Conservation (phyloP, 2,888 invertebrate species). For the Meandrusa payeni region DNA sequence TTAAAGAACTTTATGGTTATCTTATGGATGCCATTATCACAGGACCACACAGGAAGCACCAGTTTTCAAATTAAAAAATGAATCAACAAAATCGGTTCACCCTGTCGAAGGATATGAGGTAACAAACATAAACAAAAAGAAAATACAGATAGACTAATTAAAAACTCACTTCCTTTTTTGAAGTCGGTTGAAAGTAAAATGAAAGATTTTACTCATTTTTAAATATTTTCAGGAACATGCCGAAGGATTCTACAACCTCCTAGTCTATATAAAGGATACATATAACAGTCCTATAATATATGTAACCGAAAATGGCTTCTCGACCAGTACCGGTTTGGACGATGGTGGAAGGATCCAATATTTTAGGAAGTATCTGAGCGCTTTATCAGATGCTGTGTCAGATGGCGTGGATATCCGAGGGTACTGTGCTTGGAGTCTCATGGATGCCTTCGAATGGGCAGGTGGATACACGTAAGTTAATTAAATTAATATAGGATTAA, state of each 20-base stretch:
- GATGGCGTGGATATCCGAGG: slow-evolving; percentile 57
- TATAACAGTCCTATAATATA: slow-evolving; percentile 31
- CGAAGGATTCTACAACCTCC: slow-evolving; percentile 27
- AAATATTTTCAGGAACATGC: slow-evolving; percentile 28
- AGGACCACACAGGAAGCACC: too few relatives aligned
- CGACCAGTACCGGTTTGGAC: slow-evolving; percentile 47
- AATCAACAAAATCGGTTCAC: too few relatives aligned
- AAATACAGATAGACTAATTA: too few relatives aligned
- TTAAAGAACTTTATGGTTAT: too few relatives aligned
- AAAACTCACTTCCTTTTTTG: too few relatives aligned
- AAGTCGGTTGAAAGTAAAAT: too few relatives aligned
- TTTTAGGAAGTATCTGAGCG: slow-evolving; percentile 47
- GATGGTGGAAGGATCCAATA: slow-evolving; percentile 54
- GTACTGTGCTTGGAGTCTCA: slow-evolving; percentile 79
- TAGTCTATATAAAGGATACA: slow-evolving; percentile 26
- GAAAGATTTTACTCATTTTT: too few relatives aligned
- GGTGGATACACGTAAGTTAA: slow-evolving; percentile 16
- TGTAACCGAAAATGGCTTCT: slow-evolving; percentile 76
- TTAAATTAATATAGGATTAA: too few relatives aligned
- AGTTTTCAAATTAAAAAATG: too few relatives aligned
- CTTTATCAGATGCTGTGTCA: slow-evolving; percentile 48
- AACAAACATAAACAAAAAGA: too few relatives aligned
- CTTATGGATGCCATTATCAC: too few relatives aligned
- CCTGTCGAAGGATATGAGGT: too few relatives aligned
- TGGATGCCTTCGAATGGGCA: slow-evolving; percentile 82